Evolutionary conservation across 2,113 vertebrate species (phyloP), one percentile per base, ranked within the genome.

Genomic region (Bucco capensis): DNA sequence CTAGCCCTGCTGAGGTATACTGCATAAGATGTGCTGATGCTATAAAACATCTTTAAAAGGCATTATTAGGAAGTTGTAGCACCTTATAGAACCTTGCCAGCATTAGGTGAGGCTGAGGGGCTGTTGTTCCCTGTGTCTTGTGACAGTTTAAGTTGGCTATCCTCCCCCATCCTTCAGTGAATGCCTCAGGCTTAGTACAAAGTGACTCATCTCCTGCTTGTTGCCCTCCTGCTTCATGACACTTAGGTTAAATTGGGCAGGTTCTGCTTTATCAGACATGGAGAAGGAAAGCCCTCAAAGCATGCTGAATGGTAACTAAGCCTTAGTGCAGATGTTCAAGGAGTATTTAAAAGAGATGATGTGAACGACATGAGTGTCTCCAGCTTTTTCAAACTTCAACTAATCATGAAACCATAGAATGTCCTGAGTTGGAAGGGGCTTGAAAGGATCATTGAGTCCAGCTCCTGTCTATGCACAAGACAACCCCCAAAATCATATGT

Each of bases 311-410:
- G 4, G 31, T 42, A 58, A 28, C 51, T 35, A 27, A 49, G 13
- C 12, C 33, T 87, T 40, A 17, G 31, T 70, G 42, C 57, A 57
- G 49, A 58, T 5, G 25, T 50, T 67, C 51, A 23, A 64, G 38
- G 19, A 38, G 30, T 23, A 9, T 38, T 58, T 62, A 62, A 84
- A 91, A 66, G 44, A 37, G 53, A 54, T 33, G n/a, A 15, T 4
- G 6, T 24, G 24, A 57, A n/a, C 0, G 0, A 24, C 0, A 0
- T 30, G 28, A 73, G 25, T 65, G 18, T 85, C n/a, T 75, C 35
- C 57, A 88, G 51, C 6, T 14, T 76, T 72, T 51, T 33, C 40
- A 56, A 28, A 64, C 22, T 42, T 15, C 40, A 42, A 15, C 15
- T 42, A 42, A 42, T 42, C 40, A 42, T 42, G 40, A 15, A 42